These are phyloP conservation scores for Petromus typicus DNA, from an alignment of 2,113 vertebrate genomes.

Conservation along the genomic window DNA sequence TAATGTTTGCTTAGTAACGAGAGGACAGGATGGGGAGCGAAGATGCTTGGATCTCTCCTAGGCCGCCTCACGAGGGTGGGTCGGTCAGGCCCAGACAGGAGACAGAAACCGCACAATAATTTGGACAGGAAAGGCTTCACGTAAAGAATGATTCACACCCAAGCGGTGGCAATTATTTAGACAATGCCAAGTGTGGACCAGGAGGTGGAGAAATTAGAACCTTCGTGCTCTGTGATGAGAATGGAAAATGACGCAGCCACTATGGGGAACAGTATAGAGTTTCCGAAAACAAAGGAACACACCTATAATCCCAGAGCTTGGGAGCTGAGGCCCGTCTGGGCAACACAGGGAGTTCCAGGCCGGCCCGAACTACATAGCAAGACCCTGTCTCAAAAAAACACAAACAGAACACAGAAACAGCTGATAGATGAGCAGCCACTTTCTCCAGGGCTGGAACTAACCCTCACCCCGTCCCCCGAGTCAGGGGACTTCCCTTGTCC, in stretches of 20 bases:
- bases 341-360: not conserved
- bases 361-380: not conserved
- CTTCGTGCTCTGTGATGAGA: not conserved
- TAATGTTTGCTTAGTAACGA: not conserved
- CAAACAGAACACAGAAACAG: not conserved
- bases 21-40: not conserved
- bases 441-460: not conserved
- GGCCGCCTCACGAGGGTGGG: too few species aligned
- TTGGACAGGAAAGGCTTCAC: not conserved
- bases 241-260: not conserved
- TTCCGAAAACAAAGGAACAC: not conserved
- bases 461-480: fast-evolving
- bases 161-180: not conserved
- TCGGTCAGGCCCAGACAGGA: not conserved
- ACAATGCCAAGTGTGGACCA: not conserved
- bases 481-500: not conserved
- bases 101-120: not conserved
- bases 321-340: not conserved
- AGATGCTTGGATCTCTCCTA: not conserved
- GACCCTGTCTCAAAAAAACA: not conserved
- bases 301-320: not conserved
- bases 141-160: not conserved
- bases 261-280: not conserved
- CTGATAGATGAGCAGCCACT: too few species aligned
- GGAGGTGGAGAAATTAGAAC: not conserved